Evolutionary conservation across 2,113 vertebrate genomes (phyloP).

Genomic region (Poecile atricapillus): DNA sequence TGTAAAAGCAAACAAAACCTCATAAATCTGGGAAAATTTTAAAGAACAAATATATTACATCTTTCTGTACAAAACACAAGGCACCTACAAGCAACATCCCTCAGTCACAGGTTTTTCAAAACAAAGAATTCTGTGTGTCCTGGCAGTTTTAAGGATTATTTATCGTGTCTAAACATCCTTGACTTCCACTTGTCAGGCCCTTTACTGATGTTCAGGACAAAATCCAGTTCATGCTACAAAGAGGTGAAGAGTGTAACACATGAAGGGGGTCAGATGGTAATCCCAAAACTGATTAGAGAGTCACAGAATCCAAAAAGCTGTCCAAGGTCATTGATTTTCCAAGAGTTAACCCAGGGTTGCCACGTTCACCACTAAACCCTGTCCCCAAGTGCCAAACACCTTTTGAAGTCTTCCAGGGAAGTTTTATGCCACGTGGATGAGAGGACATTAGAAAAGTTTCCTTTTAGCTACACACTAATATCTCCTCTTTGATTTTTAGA

Average conservation of each 20-base stretch:
- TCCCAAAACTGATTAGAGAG: neutral
- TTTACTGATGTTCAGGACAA: neutral
- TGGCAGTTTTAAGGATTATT: neutral
- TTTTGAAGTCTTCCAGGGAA: neutral
- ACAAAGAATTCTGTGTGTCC: neutral
- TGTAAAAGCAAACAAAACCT: neutral
- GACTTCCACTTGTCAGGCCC: neutral
- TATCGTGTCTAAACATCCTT: neutral
- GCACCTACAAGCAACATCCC: neutral
- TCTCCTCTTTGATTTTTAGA: neutral
- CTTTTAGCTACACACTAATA: neutral
- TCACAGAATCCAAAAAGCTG: neutral
- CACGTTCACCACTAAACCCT: neutral
- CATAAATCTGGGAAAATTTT: neutral
- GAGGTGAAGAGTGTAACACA: neutral
- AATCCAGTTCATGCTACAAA: neutral
- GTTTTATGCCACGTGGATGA: accelerated
- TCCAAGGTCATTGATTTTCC: neutral
- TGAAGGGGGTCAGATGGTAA: neutral
- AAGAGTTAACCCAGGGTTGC: neutral
- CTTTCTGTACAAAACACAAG: neutral
- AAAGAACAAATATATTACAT: neutral
- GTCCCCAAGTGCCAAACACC: neutral
- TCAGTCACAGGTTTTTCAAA: neutral
- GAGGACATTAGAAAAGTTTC: neutral